phyloP scores from a whole-genome alignment of 2,888 invertebrate genomes.

The Orthosia gracilis region DNA sequence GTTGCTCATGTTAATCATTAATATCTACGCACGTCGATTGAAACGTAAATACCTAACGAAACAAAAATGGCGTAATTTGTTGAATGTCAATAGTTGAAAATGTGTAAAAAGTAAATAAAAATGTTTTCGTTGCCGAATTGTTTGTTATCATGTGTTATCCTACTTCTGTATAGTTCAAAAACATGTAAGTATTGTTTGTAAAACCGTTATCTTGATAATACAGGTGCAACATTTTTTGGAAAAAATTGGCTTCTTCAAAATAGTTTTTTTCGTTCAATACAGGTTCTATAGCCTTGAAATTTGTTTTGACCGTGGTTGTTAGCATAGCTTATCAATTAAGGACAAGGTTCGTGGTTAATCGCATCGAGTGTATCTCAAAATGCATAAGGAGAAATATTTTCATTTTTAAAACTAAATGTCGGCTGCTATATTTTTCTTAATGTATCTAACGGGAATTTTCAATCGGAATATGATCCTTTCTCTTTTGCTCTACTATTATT shows the following conservation, averaged over 20 bases:
- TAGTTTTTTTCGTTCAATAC: constrained; percentile 65
- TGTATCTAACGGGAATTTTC: constrained; percentile 50
- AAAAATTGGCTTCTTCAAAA: constrained; percentile 56
- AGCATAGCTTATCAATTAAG: constrained; percentile 69
- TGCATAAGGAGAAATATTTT: constrained; percentile 49
- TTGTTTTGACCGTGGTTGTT: constrained; percentile 59
- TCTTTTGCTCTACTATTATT: constrained; percentile 68
- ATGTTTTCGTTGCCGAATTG: constrained; percentile 81
- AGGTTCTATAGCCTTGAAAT: constrained; percentile 71
- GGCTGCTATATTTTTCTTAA: background rate
- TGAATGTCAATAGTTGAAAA: constrained; percentile 83
- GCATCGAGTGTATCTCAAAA: constrained; percentile 45
- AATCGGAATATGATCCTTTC: constrained; percentile 67
- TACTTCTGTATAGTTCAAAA: constrained; percentile 74
- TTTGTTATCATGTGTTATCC: constrained; percentile 78
- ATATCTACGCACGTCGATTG: constrained; percentile 16
- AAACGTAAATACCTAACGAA: constrained; percentile 67
- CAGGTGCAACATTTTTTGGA: constrained; percentile 8
- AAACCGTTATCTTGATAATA: background rate
- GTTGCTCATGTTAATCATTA: background rate
- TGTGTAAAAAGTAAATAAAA: constrained; percentile 86
- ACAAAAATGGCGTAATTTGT: constrained; percentile 86
- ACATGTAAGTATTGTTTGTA: constrained; percentile 80
- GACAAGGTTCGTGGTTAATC: constrained; percentile 67
- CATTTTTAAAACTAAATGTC: constrained; percentile 33